Percentiles rank a stretch among this genome's conserved stretches.
Evolutionary conservation across 2,113 vertebrate species (phyloP).

Genomic region (Bujurquina vittata): DNA sequence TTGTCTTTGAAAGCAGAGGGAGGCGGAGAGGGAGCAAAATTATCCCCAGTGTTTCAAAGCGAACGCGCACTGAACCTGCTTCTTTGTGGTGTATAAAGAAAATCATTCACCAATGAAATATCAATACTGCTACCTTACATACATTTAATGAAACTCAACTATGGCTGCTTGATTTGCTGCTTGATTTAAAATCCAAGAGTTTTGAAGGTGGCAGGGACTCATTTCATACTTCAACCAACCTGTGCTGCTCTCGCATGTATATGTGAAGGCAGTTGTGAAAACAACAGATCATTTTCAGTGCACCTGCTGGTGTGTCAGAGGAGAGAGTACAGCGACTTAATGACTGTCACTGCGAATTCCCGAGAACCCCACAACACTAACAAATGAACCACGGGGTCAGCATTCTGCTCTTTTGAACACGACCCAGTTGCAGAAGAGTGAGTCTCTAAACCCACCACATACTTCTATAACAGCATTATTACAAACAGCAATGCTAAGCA

Average conservation of each 20-base stretch:
- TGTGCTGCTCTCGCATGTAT: not conserved
- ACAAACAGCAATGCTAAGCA: not conserved
- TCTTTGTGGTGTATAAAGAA: not conserved
- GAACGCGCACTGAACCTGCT: slow-evolving; percentile 10
- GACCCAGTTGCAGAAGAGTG: not conserved
- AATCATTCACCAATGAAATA: slow-evolving; percentile 32
- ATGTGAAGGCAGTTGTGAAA: not conserved
- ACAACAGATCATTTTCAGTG: not conserved
- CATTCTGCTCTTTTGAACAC: slow-evolving; percentile 19
- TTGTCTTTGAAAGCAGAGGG: slow-evolving; percentile 11
- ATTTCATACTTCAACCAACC: not conserved
- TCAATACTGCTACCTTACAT: slow-evolving; percentile 7
- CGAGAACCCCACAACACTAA: slow-evolving; percentile 8
- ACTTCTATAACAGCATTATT: not conserved
- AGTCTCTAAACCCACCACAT: not conserved
- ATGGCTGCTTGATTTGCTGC: not conserved
- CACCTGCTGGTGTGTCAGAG: not conserved
- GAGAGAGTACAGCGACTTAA: not conserved
- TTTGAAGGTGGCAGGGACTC: not conserved
- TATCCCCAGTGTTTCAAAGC: slow-evolving; percentile 9
- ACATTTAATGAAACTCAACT: slow-evolving; percentile 16
- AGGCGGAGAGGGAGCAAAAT: slow-evolving; percentile 1
- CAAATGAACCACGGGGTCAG: slow-evolving; percentile 35
- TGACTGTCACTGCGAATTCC: slow-evolving; percentile 47
- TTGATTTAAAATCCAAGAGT: not conserved